Evolutionary conservation across 2,888 invertebrate genomes (phyloP), one percentile per base, ranked within the genome.

Genomic region (Caenorhabditis panamensis): DNA sequence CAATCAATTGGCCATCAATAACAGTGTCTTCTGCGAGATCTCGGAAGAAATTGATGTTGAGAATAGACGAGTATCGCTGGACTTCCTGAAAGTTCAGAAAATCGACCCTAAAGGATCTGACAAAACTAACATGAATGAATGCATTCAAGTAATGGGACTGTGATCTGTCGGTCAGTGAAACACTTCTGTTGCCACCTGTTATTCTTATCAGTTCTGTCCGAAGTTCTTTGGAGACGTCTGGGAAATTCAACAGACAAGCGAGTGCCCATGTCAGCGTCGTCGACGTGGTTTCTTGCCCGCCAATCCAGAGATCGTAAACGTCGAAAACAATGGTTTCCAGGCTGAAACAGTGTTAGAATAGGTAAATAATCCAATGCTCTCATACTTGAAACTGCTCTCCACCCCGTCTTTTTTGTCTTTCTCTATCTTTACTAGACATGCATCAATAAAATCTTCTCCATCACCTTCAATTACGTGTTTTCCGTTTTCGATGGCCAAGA

Each of bases 251-350:
- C 6, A 72, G 61, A 36, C 81, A 77, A 13, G 58, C 36, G 41
- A 54, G 64, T 0, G 72, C 82, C 79, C 82, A 84, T 11, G 54
- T 61, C 13, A 86, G 64, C 4, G 84, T 86, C 0, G 72, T 83
- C 9, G 82, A 58, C 0, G 84, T 84, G 1, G 86, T 86, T n/a
- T 86, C 86, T 31, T 84, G 84, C 0, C 86, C 86, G n/a, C 84
- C 84, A 11, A 59, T 31, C 83, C 83, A 84, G 13, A 86, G 61
- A 18, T 86, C 86, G 4, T 53, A 53, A 11, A 84, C 22, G 24
- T 83, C 83, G 13, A 41, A 13, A 41, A 63, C 69, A 13, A 85
- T 44, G 5, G 61, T 71, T 3, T 83, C 79, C 16, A 75, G 58
- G n/a, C 79, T 83, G 31, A 54, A 78, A 44, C n/a, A n/a, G n/a